A percentile compares a stretch with the other conserved stretches of the same genome.
Evolutionary conservation across 2,888 invertebrate genomes (phyloP).

Genomic region (Caenorhabditis sp.): DNA sequence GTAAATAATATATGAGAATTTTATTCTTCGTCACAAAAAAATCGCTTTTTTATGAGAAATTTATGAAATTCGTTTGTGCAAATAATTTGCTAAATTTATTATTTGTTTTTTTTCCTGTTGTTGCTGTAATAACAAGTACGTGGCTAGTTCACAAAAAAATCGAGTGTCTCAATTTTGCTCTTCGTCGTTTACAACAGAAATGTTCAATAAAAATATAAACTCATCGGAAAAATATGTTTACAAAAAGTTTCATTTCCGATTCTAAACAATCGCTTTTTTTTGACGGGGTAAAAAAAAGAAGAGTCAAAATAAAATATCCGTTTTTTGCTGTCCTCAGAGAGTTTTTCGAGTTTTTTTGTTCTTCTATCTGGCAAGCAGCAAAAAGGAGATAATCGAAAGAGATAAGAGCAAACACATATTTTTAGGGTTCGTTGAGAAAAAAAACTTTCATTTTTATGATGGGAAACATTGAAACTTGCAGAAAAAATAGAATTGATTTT

Average conservation of each 20-base stretch:
- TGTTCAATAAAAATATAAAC: not conserved
- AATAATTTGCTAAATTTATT: not conserved
- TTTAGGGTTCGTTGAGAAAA: not conserved
- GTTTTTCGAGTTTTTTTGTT: not conserved
- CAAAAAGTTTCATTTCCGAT: not conserved
- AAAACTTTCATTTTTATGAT: not conserved
- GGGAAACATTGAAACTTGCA: no score
- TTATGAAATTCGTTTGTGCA: constrained; percentile 1
- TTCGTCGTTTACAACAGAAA: no score
- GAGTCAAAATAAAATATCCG: not conserved
- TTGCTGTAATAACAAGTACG: no score
- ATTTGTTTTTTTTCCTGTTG: not conserved
- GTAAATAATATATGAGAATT: constrained; percentile 1
- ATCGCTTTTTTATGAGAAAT: not conserved
- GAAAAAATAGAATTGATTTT: not conserved
- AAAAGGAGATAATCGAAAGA: not conserved
- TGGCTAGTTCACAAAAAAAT: no score
- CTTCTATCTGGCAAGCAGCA: not conserved
- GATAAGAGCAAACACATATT: not conserved
- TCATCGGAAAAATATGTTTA: not conserved
- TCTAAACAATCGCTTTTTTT: not conserved
- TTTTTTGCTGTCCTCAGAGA: not conserved
- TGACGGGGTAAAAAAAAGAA: not conserved
- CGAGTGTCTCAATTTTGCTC: no score
- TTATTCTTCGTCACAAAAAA: not conserved